Base-by-base conservation (phyloP, 2,797 vertebrate genomes). In the Decapterus maruadsi region DNA sequence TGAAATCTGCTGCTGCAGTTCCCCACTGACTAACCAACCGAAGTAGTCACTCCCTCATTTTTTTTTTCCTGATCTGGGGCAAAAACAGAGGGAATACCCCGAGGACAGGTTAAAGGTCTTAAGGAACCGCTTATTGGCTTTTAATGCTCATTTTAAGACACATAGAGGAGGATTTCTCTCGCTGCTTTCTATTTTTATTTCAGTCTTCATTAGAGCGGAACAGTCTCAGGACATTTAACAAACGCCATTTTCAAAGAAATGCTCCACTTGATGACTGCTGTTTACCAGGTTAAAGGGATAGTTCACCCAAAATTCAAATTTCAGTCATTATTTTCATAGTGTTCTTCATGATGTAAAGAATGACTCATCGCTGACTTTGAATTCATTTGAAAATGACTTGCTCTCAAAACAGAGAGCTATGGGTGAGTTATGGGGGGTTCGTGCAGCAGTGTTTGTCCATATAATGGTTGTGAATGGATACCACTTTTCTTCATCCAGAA, bases 31-130 rank as follows among this genome's bases (percentile, higher is more conserved):
- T 91, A 90, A 92, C 85, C 70, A 50, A 80, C 58, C 36, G 11
- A 67, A 82, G 84, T 26, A 80, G 87, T 91, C 84, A 82, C 78
- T 88, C 78, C 74, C 75, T 80, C 53, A 13, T 68, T 86, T 80
- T 68, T 75, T 26, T 26, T 26, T 26, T 26, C 26, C 76, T 85
- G 83, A 90, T 87, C 72, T 75, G 73, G 78, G 85, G 82, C 66
- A 78, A 88, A 81, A 89, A 83, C 65, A 66, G 70, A 85, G 68
- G 78, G 79, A 90, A 87, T 85, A 87, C 85, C 85, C 85, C 0
- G 71, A 77, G 89, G 90, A 87, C 8, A 54, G 81, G 90, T 91
- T 89, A 89, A 89, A 91, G 88, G 90, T 92, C 85, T 87, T 51
- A 77, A 82, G 60, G 83, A 85, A 69, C 78, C 6, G 75, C 87